Conservation (phyloP, 64 coral and sea anemone species). For the Catalaphyllia jardinei region DNA sequence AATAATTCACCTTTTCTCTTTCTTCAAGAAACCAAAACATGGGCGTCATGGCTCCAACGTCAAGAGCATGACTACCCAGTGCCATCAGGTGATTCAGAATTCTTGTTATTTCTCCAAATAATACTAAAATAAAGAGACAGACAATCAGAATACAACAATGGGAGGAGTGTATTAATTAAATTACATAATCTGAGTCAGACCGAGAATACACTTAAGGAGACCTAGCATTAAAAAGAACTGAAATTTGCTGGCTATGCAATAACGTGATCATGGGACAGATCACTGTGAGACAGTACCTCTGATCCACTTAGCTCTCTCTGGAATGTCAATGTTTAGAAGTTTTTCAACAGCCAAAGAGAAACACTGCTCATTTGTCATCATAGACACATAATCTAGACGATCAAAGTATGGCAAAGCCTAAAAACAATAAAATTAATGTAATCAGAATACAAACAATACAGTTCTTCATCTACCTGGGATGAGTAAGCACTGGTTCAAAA, state of each 20-base stretch:
- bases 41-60: slow-evolving; percentile 99
- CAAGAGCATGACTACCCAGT: slow-evolving; percentile 87
- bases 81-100: slow-evolving; percentile 92
- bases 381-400: slow-evolving; percentile 95
- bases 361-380: slow-evolving; percentile 98
- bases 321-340: slow-evolving; percentile 94
- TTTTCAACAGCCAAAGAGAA: slow-evolving; percentile 87
- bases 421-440: not conserved
- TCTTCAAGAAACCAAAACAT: slow-evolving; percentile 99
- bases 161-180: too few relatives aligned
- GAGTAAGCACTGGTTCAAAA: too few relatives aligned
- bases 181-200: too few relatives aligned
- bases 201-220: too few relatives aligned
- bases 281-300: slow-evolving; percentile 58
- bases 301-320: slow-evolving; percentile 96
- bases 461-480: not conserved
- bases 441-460: slow-evolving; percentile 4
- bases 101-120: slow-evolving; percentile 98
- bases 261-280: too few relatives aligned
- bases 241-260: too few relatives aligned
- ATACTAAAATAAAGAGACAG: slow-evolving; percentile 47
- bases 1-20: slow-evolving; percentile 85
- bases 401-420: slow-evolving; percentile 99
- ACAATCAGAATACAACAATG: too few relatives aligned
- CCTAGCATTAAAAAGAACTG: too few relatives aligned